Percentiles rank a stretch among this genome's conserved stretches.
phyloP scores from a whole-genome alignment of 2,113 vertebrate species.

The Xiphophorus hellerii region DNA sequence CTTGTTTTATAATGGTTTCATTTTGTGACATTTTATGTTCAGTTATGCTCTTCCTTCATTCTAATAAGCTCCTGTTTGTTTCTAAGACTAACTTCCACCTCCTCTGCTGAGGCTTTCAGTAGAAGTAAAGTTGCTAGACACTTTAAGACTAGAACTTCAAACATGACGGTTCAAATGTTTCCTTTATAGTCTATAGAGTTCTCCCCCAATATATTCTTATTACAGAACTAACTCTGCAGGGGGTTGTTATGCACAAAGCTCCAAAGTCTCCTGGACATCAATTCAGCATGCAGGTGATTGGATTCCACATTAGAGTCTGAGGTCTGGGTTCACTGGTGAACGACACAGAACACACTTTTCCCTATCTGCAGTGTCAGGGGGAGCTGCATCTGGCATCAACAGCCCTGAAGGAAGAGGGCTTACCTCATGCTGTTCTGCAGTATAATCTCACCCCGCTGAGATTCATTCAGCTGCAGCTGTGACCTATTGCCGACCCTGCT shows the following conservation, averaged over 20 bases:
- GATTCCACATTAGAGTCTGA: not conserved
- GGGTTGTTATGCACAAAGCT: not conserved
- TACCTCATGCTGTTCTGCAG: conserved; percentile 27
- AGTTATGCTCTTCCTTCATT: too few relatives aligned
- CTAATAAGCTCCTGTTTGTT: too few relatives aligned
- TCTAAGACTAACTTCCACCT: too few relatives aligned
- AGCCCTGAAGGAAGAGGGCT: conserved; percentile 15
- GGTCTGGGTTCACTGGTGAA: not conserved
- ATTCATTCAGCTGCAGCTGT: conserved; percentile 38
- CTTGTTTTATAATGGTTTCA: too few relatives aligned
- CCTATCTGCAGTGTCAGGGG: conserved; percentile 15
- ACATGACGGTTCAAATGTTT: too few relatives aligned
- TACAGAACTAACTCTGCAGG: not conserved
- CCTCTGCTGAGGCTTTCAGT: too few relatives aligned
- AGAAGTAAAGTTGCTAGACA: too few relatives aligned
- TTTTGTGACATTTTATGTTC: too few relatives aligned
- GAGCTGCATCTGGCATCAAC: conserved; percentile 18
- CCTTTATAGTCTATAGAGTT: too few relatives aligned
- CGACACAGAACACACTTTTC: not conserved
- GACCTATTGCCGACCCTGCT: conserved; percentile 47
- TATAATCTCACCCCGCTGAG: conserved; percentile 3
- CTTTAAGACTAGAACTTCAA: too few relatives aligned
- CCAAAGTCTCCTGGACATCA: not conserved
- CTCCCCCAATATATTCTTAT: not conserved
- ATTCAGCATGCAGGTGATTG: not conserved